Base-by-base conservation (phyloP, 2,797 vertebrate genomes). In the Enteromius thamalakanensis region DNA sequence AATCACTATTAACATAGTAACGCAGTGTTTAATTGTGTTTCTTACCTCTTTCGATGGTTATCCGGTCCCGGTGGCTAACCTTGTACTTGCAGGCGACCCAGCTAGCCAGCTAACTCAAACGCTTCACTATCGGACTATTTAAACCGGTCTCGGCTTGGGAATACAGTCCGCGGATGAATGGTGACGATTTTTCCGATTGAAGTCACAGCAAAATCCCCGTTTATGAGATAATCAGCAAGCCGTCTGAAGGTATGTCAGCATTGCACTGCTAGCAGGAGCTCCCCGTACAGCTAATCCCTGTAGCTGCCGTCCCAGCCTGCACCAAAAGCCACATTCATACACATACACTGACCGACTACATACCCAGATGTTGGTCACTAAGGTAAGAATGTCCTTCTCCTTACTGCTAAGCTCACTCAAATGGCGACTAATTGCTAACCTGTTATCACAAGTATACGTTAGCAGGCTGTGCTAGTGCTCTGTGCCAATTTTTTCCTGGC, bases 261-360 rank as follows among this genome's bases (percentile, higher is more conserved):
- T 86, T 74, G 85, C 87, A 86, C 86, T 75, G 83, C 87, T 82
- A 83, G 80, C 71, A 47, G 72, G 72, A 77, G 77, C 76, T 72
- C 77, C 67, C 71, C 75, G 78, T 45, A 51, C 70, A 67, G 80
- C 87, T 88, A 85, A 86, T 86, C 80, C 83, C 85, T 75, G 80
- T 86, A 82, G 83, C 87, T 84, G 84, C 83, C 82, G 85, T 85
- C 87, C 80, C 82, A 72, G 79, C 78, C 81, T 75, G 75, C 80
- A 80, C 72, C 72, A 42, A 79, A 80, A 85, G 83, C 81, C 32
- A 81, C 86, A 87, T 81, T 87, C 86, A 76, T 84, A 69, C 37
- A 80, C 84, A 72, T 71, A 74, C 29, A 47, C 75, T 85, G 23
- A 67, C 83, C 78, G 83, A 67, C 87, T 88, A 88, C 84, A 87